Evolutionary conservation across 2,888 invertebrate genomes (phyloP), one percentile per base, ranked within the genome.

Genomic region (Eurois occulta): DNA sequence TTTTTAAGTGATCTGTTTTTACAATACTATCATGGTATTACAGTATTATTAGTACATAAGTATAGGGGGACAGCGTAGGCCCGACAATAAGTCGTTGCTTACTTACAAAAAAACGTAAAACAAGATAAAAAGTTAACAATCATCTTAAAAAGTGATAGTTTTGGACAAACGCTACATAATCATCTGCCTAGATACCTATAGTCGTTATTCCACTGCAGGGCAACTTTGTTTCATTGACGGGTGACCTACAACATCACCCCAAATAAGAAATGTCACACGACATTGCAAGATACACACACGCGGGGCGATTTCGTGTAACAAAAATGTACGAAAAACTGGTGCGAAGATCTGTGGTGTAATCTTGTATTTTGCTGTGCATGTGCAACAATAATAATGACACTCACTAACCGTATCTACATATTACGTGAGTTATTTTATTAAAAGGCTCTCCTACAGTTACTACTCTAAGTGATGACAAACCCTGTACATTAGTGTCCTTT

Each of bases 231-330:
- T 21, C 18, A 35, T 2, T 77, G 10, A 21, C 28, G 2, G 11
- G 24, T 83, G 60, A 83, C 78, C 52, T 62, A 62, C 66, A 66
- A 48, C 1, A 82, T n/a, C 8, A 48, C 16, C 16, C n/a, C 13
- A 77, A 83, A 52, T 60, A 43, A 43, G 16, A 52, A 83, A 66
- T 67, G 78, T 79, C 79, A 83, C 83, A 77, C 78, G 83, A 62
- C 24, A 52, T 79, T 79, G 77, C 78, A 13, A 67, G 8, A 77
- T 21, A 41, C 43, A 62, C 35, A 48, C 13, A n/a, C 43, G 58
- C 18, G 21, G 21, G 28, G 32, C 58, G 16, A 67, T 21, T 67
- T 77, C 78, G 16, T 77, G 66, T 77, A 43, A 62, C 78, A 67
- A 52, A 66, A 62, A 60, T 60, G 43, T 21, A 38, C 16, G 28